Conservation (phyloP, 2,888 invertebrate species). For the Chalcosyrphus nemorum region DNA sequence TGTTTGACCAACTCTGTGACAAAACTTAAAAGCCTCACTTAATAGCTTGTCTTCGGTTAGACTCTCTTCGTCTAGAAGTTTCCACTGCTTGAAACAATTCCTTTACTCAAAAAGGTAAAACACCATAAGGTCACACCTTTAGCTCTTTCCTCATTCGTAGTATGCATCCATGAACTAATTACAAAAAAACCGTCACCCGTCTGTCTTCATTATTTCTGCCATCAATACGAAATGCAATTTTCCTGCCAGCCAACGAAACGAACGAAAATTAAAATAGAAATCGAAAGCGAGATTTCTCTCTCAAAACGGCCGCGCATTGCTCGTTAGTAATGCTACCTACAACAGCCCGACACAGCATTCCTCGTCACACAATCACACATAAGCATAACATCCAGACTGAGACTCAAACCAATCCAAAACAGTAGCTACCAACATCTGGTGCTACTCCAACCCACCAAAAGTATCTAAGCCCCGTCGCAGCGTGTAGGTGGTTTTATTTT, state of each 20-base stretch:
- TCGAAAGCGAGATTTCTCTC: constrained; percentile 64
- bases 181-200: constrained; percentile 26
- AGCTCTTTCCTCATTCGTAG: no score
- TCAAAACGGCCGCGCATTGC: constrained; percentile 22
- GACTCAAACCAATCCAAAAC: constrained; percentile 21
- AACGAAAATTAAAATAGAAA: constrained; percentile 49
- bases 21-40: no score
- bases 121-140: no score
- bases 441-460: constrained; percentile 23
- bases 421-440: constrained; percentile 60
- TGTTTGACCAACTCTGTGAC: no score
- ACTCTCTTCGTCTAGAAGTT: no score
- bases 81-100: no score
- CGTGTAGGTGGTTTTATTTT: constrained; percentile 58
- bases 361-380: constrained; percentile 49
- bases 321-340: constrained; percentile 61
- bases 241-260: constrained; percentile 19
- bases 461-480: constrained; percentile 21
- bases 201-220: neutral
- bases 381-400: constrained; percentile 16
- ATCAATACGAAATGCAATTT: constrained; percentile 32
- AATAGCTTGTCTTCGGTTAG: no score
- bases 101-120: no score
- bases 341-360: constrained; percentile 56
- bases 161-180: constrained; percentile 13